These are phyloP conservation scores for Orchesellides sinensis DNA, from an alignment of 2,888 invertebrate species.

Conservation along the genomic window DNA sequence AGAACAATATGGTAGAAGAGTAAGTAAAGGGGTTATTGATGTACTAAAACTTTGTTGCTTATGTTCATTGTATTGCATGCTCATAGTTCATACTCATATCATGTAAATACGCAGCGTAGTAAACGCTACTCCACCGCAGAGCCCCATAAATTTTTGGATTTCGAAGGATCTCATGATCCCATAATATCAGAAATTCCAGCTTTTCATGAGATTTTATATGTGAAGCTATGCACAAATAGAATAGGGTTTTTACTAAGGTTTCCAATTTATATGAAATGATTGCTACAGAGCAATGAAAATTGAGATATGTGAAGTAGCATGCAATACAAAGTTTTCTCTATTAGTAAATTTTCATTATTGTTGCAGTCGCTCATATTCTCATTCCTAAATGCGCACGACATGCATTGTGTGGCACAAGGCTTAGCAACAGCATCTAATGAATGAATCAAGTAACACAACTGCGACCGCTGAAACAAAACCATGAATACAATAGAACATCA, in stretches of 20 bases:
- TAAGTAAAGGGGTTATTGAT: no score
- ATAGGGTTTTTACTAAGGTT: not conserved
- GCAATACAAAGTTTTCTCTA: not conserved
- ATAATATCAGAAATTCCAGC: not conserved
- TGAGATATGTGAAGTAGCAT: not conserved
- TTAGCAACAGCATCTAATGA: no score
- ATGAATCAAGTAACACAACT: no score
- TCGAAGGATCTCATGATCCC: not conserved
- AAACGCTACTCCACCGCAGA: not conserved
- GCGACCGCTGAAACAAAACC: no score
- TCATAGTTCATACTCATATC: no score
- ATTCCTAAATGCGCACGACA: not conserved
- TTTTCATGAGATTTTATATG: not conserved
- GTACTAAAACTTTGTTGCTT: not conserved
- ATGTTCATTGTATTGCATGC: not conserved
- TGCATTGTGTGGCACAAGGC: not conserved
- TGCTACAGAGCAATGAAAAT: no score
- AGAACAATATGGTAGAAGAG: not conserved
- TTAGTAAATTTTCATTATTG: not conserved
- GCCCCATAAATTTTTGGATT: slow-evolving; percentile 25
- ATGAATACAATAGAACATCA: no score
- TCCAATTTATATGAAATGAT: not conserved
- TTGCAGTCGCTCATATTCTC: no score
- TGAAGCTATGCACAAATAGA: not conserved
- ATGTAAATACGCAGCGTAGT: not conserved